These are phyloP conservation scores for Drosophila suzukii DNA, from an alignment of 1,140 invertebrate genomes.

Conservation along the genomic window DNA sequence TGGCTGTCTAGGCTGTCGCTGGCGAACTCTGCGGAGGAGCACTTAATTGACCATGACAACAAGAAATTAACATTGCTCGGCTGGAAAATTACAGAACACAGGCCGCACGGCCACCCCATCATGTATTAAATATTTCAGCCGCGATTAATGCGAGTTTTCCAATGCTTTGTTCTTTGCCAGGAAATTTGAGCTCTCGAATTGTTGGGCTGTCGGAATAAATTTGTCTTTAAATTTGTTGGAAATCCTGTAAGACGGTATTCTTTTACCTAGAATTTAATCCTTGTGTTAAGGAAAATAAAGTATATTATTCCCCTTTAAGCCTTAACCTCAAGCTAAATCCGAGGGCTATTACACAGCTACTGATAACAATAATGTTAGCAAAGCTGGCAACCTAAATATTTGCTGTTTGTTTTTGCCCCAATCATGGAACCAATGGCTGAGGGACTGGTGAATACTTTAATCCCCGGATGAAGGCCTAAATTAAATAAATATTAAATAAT, in stretches of 20 bases:
- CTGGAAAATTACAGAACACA: conserved; percentile 58
- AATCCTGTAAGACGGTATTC: not conserved
- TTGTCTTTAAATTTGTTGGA: conserved; percentile 7
- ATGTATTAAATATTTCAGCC: conserved; percentile 60
- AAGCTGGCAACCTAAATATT: not conserved
- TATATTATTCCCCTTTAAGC: not conserved
- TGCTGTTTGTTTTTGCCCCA: conserved; percentile 6
- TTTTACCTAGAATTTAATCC: not conserved
- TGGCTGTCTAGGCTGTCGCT: conserved; percentile 29
- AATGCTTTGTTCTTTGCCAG: conserved; percentile 15
- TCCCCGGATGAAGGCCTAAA: conserved; percentile 4
- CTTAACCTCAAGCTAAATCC: not conserved
- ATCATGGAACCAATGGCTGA: not conserved
- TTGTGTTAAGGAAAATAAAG: not conserved
- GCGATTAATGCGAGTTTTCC: conserved; percentile 28
- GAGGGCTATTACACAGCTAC: not conserved
- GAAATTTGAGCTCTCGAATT: conserved; percentile 53
- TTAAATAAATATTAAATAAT: conserved; percentile 51
- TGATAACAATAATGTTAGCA: conserved; percentile 1
- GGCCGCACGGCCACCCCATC: not conserved
- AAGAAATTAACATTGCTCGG: conserved; percentile 77
- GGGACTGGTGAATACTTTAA: conserved; percentile 11
- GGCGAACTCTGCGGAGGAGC: conserved; percentile 42
- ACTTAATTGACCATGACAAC: conserved; percentile 81
- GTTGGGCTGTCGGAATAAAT: conserved; percentile 10